Conservation (phyloP, 2,797 vertebrate genomes). For the Ctenopoma kingsleyae region DNA sequence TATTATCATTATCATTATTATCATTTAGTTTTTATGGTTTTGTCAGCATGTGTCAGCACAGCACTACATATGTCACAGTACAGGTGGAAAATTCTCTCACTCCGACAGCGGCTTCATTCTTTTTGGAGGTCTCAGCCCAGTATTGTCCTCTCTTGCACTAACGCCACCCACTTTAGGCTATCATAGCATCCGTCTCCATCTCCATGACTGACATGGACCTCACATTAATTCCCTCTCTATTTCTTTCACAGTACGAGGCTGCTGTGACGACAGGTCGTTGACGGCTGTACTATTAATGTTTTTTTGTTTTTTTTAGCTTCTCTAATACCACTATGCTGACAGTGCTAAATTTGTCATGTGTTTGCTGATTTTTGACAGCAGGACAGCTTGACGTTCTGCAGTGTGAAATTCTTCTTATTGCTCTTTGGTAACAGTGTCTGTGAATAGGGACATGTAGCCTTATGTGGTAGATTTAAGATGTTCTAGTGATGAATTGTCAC, state of each 20-base stretch:
- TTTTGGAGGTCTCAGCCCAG: background rate
- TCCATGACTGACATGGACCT: background rate
- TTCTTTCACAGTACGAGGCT: background rate
- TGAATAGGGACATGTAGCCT: background rate
- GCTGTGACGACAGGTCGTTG: background rate
- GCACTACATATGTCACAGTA: background rate
- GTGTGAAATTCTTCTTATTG: background rate
- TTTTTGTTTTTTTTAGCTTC: no score
- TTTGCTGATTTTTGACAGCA: background rate
- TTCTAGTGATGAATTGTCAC: background rate
- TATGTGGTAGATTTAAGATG: background rate
- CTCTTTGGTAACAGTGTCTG: background rate
- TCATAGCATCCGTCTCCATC: background rate
- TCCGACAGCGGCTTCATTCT: background rate
- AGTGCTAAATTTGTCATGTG: background rate
- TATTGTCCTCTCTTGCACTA: background rate
- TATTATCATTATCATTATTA: background rate
- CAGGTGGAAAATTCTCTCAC: background rate
- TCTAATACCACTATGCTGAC: background rate
- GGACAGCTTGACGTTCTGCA: background rate
- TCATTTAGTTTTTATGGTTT: background rate
- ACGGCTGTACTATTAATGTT: background rate
- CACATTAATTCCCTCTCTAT: background rate
- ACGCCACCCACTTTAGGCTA: background rate
- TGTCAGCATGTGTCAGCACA: background rate